phyloP scores from a whole-genome alignment of 30 jellyfish, hydroid and myxozoan genomes.

The Euphysa ruthae region DNA sequence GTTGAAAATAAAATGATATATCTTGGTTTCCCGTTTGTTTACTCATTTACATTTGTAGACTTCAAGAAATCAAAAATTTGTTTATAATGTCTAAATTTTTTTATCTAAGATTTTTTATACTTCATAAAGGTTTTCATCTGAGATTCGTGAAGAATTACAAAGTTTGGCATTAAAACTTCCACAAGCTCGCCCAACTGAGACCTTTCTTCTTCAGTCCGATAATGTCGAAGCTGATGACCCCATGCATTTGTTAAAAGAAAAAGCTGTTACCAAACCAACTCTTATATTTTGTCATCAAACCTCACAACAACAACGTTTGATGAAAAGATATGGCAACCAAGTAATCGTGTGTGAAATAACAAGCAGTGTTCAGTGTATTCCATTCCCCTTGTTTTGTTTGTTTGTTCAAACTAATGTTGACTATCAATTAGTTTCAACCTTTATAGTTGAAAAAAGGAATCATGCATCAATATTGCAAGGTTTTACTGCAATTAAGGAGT shows the following conservation, averaged over 20 bases:
- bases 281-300: slow-evolving; percentile 59
- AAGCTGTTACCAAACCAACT: slow-evolving; percentile 15
- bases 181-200: slow-evolving; percentile 33
- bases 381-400: slow-evolving; percentile 62
- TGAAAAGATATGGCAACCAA: slow-evolving; percentile 52
- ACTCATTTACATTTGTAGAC: no score
- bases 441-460: slow-evolving; percentile 33
- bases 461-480: slow-evolving; percentile 43
- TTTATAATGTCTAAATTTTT: no score
- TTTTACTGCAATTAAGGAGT: slow-evolving; percentile 16
- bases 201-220: slow-evolving; percentile 24
- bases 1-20: no score
- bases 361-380: slow-evolving; percentile 33
- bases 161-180: slow-evolving; percentile 17
- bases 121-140: slow-evolving; percentile 8
- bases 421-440: slow-evolving; percentile 60
- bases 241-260: background rate
- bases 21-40: no score
- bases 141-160: slow-evolving; percentile 20
- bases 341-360: slow-evolving; percentile 55
- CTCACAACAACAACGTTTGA: slow-evolving; percentile 41
- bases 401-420: slow-evolving; percentile 76
- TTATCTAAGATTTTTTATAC: no score
- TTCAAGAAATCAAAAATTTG: no score
- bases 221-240: slow-evolving; percentile 20